Evolutionary conservation across 2,797 vertebrate species (phyloP), one percentile per base, ranked within the genome.

Genomic region (Sebastes trivittatus): DNA sequence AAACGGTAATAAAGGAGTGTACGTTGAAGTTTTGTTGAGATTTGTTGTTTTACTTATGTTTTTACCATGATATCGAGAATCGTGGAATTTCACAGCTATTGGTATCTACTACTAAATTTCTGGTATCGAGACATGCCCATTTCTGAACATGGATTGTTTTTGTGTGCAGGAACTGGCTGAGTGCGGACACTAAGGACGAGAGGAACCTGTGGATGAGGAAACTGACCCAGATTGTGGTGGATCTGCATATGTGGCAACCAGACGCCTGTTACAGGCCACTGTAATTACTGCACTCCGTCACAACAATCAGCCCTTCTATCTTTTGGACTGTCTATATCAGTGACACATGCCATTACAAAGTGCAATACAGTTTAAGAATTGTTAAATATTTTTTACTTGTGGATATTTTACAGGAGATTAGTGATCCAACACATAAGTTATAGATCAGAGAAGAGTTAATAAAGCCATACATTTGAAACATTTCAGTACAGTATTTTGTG

Each of bases 161-260:
- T 82, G 65, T 23, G n/a, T 81, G 25, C 92, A 99, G 98, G 88
- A 98, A 99, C 93, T 99, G 98, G 98, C 93, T 99, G 62, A 97
- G 97, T 25, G 98, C 98, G 0, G 98, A 99, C 89, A 99, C 98
- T 3, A 99, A 98, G 85, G 98, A 98, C 0, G 98, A 99, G 55
- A 95, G 98, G 80, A 98, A 98, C 59, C 94, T 99, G 81, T 99
- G 98, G 98, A 98, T 99, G 98, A 96, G 95, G 80, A 98, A 97
- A 56, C 95, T 99, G 81, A 99, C 99, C 92, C 98, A 99, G 92
- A 96, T 98, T 59, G 90, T 99, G 23, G 70, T 97, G 88, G 98
- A 99, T 78, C 96, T 99, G 85, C 97, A 97, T 6, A 98, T 97
- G 96, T 99, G 98, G 98, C 97, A 99, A 59, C 98, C 98, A 2